Conservation (phyloP, 2,888 invertebrate species). For the Catocala sponsa region DNA sequence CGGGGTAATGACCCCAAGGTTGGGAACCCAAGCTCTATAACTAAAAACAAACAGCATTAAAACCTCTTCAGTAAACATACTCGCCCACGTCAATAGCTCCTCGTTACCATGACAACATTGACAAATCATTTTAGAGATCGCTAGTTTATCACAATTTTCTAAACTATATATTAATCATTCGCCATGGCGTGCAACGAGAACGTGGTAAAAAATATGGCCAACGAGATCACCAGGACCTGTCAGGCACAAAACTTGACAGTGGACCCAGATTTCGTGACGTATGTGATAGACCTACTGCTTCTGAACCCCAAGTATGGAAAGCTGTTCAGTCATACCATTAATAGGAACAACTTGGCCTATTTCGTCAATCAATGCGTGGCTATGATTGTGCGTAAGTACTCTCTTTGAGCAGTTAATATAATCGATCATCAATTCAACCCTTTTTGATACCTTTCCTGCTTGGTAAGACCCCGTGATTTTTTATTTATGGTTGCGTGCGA, state of each 20-base stretch:
- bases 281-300: slow-evolving; percentile 84
- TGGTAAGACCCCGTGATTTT: too few species aligned
- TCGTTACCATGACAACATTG: slow-evolving; percentile 4
- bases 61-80: not conserved
- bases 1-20: too few species aligned
- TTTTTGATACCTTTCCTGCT: too few species aligned
- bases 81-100: not conserved
- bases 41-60: too few species aligned
- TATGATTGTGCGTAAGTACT: slow-evolving; percentile 77
- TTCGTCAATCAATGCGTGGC: slow-evolving; percentile 86
- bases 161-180: slow-evolving; percentile 23
- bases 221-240: slow-evolving; percentile 87
- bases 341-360: slow-evolving; percentile 82
- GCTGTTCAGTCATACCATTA: slow-evolving; percentile 76
- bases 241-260: slow-evolving; percentile 73
- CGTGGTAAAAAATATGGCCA: slow-evolving; percentile 87
- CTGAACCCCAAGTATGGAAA: slow-evolving; percentile 88
- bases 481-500: too few species aligned
- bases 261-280: slow-evolving; percentile 84
- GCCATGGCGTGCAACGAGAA: slow-evolving; percentile 82
- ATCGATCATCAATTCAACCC: too few species aligned
- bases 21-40: too few species aligned
- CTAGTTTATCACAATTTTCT: slow-evolving; percentile 1
- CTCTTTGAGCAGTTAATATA: not conserved
- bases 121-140: slow-evolving; percentile 10